These are phyloP conservation scores for Uropsilus gracilis DNA, from an alignment of 2,113 vertebrate species.

Conservation along the genomic window DNA sequence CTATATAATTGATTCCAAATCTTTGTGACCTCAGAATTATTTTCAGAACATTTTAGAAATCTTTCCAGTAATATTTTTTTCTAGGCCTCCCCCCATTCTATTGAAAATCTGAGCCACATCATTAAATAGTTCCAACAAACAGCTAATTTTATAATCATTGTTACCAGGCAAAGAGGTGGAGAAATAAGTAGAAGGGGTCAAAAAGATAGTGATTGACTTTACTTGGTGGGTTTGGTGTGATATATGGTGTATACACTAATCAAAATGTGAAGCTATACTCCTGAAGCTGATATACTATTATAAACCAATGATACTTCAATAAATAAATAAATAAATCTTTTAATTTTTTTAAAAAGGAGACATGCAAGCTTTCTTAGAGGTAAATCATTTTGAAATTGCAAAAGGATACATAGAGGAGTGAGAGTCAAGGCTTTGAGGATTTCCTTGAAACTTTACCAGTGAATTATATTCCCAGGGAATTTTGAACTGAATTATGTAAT, in stretches of 20 bases:
- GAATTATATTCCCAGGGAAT: not conserved
- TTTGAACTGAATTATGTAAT: constrained; percentile 5
- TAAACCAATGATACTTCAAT: too few relatives aligned
- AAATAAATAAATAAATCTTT: too few relatives aligned
- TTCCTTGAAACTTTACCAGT: not conserved
- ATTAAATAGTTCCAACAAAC: not conserved
- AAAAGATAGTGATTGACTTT: too few relatives aligned
- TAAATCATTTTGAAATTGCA: not conserved
- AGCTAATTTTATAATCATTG: not conserved
- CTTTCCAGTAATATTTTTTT: not conserved
- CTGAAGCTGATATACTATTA: too few relatives aligned
- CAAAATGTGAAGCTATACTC: too few relatives aligned
- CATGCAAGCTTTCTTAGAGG: not conserved
- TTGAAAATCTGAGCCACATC: not conserved
- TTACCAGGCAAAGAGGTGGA: too few relatives aligned
- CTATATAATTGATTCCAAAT: not conserved
- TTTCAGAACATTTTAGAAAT: not conserved
- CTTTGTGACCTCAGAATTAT: not conserved
- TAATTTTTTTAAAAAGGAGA: not conserved
- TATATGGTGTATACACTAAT: too few relatives aligned
- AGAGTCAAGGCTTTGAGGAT: not conserved
- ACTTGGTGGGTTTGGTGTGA: too few relatives aligned
- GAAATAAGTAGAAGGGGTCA: too few relatives aligned
- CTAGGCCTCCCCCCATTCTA: not conserved
- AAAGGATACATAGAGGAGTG: not conserved